Evolutionary conservation across 2,797 vertebrate species (phyloP), one percentile per base, ranked within the genome.

Genomic region (Urosaurus nigricauda): DNA sequence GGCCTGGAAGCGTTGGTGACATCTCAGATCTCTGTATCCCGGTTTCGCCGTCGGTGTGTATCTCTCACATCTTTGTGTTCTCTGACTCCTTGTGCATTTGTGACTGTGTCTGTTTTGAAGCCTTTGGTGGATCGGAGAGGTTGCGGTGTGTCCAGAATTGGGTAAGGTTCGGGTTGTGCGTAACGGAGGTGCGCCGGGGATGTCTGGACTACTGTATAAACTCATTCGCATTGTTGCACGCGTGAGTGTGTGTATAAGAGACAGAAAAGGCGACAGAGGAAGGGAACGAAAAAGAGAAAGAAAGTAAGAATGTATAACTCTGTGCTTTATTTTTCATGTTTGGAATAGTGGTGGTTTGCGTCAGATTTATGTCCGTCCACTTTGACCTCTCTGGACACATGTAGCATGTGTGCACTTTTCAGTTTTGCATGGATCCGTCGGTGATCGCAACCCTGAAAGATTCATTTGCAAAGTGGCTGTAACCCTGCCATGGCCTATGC

Each of bases 141-240:
- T 17, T 9, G 11, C 0, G 21, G 11, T 21, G 58, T 60, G 19
- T 60, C 58, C 58, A 19, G 47, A 47, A 17, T 53, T 53, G 13
- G 17, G 47, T 19, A 16, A 2, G 73, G 9, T 40, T 11, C 37
- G 40, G 37, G 2, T 75, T 24, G 17, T 9, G 3, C 8, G 3
- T 8, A 1, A 4, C 16, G 40, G 73, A 1, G 2, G 1, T 21
- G 35, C 21, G 16, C 2, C 7, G 35, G 0, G 35, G 17, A 35
- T 19, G 71, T 19, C 16, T 37, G 37, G 35, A 19, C 71, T 35
- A 3, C 47, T 51, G 47, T 51, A 51, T 51, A 19, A 6, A 8
- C 3, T 11, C 29, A 12, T 68, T 8, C 35, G 70, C n/a, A 9
- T 21, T 40, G 17, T 74, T 11, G 4, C 2, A 26, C 11, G 65